phyloP scores from a whole-genome alignment of 2,888 invertebrate genomes.

The Actias luna region DNA sequence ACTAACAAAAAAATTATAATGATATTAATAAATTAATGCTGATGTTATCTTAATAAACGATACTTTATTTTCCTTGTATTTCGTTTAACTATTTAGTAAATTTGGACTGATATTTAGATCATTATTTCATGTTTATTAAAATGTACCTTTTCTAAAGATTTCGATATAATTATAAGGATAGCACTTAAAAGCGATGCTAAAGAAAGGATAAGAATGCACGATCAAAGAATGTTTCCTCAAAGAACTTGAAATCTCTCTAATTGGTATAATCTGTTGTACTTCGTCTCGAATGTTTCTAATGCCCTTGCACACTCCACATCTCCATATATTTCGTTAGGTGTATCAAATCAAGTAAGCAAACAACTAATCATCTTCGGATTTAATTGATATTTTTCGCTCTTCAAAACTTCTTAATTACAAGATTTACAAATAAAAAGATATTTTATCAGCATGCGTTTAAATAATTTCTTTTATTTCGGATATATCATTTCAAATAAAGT shows the following conservation, averaged over 20 bases:
- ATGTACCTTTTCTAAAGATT: conserved; percentile 1
- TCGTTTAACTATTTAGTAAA: no score
- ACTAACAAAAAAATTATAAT: no score
- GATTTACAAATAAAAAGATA: background rate
- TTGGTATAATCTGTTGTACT: conserved; percentile 66
- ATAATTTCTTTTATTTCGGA: no score
- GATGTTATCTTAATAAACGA: no score
- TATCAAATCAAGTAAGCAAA: conserved; percentile 18
- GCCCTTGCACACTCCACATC: conserved; percentile 41
- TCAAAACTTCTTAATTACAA: background rate
- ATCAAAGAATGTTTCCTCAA: conserved; percentile 56
- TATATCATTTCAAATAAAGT: no score
- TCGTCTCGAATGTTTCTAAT: conserved; percentile 35
- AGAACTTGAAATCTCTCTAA: conserved; percentile 64
- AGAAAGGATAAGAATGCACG: conserved; percentile 41
- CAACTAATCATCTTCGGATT: background rate
- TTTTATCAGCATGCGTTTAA: no score
- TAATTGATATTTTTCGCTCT: conserved; percentile 1
- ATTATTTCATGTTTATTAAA: conserved; percentile 8
- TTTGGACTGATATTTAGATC: conserved; percentile 23
- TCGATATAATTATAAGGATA: conserved; percentile 33
- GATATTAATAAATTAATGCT: no score
- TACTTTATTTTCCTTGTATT: no score
- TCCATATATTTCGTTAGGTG: conserved; percentile 8
- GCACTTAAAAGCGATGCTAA: conserved; percentile 29